These are phyloP conservation scores for Phylloscopus trochilus DNA, from an alignment of 2,113 vertebrate species.

Conservation along the genomic window DNA sequence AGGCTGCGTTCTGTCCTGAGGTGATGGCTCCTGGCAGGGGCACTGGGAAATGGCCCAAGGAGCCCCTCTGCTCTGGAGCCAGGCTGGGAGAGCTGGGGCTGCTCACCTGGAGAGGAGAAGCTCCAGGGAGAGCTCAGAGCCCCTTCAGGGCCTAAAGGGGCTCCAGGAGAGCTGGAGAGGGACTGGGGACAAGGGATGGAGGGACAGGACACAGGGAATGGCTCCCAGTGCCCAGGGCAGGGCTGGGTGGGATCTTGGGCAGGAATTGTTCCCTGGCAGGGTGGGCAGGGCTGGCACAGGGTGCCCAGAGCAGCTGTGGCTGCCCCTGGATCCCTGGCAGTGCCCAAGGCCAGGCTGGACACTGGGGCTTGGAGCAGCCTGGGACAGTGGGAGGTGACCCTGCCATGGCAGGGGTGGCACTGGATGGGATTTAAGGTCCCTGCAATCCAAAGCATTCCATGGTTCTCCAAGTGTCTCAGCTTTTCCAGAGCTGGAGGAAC, in stretches of 20 bases:
- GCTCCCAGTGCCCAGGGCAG: neutral
- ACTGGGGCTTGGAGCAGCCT: neutral
- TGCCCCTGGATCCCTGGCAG: neutral
- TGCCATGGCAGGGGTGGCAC: neutral
- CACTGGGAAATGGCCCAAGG: neutral
- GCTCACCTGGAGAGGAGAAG: neutral
- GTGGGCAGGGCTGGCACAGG: neutral
- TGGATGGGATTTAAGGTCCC: fast-evolving
- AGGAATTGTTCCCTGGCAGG: neutral
- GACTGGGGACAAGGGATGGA: neutral
- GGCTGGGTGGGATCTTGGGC: fast-evolving
- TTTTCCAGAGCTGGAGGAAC: neutral
- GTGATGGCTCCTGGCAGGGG: neutral
- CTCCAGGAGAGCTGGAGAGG: neutral
- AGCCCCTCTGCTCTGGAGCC: neutral
- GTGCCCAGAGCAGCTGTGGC: neutral
- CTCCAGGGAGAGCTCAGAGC: neutral
- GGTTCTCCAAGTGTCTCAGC: neutral
- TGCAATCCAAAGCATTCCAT: neutral
- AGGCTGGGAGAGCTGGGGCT: neutral
- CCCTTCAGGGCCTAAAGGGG: fast-evolving
- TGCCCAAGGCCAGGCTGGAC: neutral
- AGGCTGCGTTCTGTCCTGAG: neutral
- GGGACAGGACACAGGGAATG: neutral
- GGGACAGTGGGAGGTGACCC: neutral